Percentiles rank a stretch among this genome's conserved stretches.
Conservation (phyloP, 2,113 vertebrate species). For the Neogobius melanostomus region DNA sequence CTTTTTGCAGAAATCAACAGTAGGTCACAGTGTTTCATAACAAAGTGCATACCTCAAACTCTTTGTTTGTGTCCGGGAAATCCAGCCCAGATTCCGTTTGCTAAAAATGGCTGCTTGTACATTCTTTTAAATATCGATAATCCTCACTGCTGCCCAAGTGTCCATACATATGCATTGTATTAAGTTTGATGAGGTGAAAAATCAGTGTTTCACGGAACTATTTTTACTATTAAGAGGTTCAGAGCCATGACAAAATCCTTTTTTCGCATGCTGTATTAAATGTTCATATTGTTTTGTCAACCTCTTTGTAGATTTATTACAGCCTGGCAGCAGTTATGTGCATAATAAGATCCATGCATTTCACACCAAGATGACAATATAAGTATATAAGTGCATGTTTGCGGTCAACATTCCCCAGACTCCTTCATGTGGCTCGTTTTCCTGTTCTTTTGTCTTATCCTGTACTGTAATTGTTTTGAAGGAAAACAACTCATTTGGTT, state of each 20-base stretch:
- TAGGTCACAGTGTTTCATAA: background rate
- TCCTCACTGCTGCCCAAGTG: too few relatives aligned
- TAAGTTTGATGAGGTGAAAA: too few relatives aligned
- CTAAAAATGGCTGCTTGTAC: too few relatives aligned
- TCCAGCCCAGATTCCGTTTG: background rate
- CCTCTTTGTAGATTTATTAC: background rate
- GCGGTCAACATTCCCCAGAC: background rate
- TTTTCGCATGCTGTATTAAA: background rate
- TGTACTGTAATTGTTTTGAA: background rate
- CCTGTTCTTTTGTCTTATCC: background rate
- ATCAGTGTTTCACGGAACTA: too few relatives aligned
- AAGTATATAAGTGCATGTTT: background rate
- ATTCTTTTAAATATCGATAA: too few relatives aligned
- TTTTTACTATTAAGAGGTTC: too few relatives aligned
- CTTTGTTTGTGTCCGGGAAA: background rate
- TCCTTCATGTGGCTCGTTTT: background rate
- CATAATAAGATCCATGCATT: background rate
- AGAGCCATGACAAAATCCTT: too few relatives aligned
- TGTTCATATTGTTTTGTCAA: background rate
- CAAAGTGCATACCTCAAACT: background rate
- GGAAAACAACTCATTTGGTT: slow-evolving; percentile 6
- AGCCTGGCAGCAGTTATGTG: background rate
- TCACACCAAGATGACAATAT: background rate
- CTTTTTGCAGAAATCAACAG: background rate
- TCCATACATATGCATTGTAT: too few relatives aligned